Conservation (phyloP, 2,888 invertebrate genomes). For the Lepidochrysops patricia region DNA sequence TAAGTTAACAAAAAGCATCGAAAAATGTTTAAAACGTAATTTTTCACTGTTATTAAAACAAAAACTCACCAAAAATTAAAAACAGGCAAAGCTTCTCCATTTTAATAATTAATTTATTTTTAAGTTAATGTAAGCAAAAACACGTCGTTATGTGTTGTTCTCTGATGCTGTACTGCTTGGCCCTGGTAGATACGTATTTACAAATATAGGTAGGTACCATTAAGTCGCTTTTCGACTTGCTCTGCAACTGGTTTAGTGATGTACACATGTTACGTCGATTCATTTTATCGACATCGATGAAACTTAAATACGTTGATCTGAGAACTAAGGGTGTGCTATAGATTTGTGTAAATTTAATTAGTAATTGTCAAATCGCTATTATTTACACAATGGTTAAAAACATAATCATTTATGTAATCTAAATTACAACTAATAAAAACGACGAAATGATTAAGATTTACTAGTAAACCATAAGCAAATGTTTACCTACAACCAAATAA, state of each 20-base stretch:
- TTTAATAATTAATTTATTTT: conserved; percentile 11
- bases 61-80: conserved; percentile 23
- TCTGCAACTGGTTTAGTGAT: conserved; percentile 14
- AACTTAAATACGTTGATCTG: too few species aligned
- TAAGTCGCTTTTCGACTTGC: conserved; percentile 2
- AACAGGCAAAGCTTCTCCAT: conserved; percentile 22
- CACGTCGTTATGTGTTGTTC: background rate
- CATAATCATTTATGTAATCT: too few species aligned
- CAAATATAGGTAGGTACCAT: conserved; percentile 13
- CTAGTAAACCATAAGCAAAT: too few species aligned
- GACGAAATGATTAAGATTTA: too few species aligned
- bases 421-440: too few species aligned
- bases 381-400: too few species aligned
- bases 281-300: conserved; percentile 13
- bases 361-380: too few species aligned
- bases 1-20: background rate
- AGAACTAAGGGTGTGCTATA: too few species aligned
- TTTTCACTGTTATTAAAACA: background rate
- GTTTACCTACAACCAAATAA: too few species aligned
- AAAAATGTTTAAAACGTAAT: background rate
- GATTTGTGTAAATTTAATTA: too few species aligned
- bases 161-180: conserved; percentile 16
- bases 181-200: conserved; percentile 16
- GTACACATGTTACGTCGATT: too few species aligned
- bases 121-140: background rate